These are phyloP conservation scores for Andrena haemorrhoa DNA, from an alignment of 2,888 invertebrate genomes.

Conservation along the genomic window DNA sequence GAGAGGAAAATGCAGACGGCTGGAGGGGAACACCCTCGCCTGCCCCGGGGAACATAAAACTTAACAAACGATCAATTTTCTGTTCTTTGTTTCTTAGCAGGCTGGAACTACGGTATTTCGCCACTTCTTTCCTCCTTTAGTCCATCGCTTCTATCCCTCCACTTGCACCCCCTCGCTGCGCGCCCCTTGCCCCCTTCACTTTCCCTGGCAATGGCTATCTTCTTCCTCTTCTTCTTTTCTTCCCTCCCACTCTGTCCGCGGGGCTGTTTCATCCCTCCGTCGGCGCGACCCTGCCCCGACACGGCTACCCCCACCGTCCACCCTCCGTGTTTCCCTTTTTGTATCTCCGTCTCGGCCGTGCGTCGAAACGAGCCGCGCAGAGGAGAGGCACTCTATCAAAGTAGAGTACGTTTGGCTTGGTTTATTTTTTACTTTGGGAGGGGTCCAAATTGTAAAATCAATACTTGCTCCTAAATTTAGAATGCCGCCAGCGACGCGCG, in stretches of 20 bases:
- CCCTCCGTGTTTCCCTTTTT: slow-evolving; percentile 62
- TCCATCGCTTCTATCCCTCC: slow-evolving; percentile 5
- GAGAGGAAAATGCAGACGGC: not conserved
- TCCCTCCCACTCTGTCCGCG: slow-evolving; percentile 31
- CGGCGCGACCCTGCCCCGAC: slow-evolving; percentile 6
- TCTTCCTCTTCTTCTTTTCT: slow-evolving; percentile 64
- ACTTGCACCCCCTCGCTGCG: not conserved
- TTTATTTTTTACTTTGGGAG: slow-evolving; percentile 84
- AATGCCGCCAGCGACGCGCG: slow-evolving; percentile 75
- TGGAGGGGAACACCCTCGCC: slow-evolving; percentile 55
- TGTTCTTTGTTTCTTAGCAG: slow-evolving; percentile 81
- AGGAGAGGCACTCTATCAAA: slow-evolving; percentile 84
- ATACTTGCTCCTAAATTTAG: slow-evolving; percentile 84
- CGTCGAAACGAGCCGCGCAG: slow-evolving; percentile 81
- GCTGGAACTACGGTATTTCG: slow-evolving; percentile 70
- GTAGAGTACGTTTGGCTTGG: slow-evolving; percentile 84
- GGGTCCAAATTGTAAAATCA: slow-evolving; percentile 85
- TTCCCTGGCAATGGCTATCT: slow-evolving; percentile 62
- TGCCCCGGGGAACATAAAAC: slow-evolving; percentile 78
- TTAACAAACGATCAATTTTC: slow-evolving; percentile 84
- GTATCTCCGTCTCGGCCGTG: slow-evolving; percentile 70
- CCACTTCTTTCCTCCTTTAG: slow-evolving; percentile 46
- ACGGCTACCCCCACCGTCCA: not conserved
- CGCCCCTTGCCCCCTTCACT: slow-evolving; percentile 45
- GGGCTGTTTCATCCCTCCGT: slow-evolving; percentile 52